phyloP scores from a whole-genome alignment of 2,113 vertebrate genomes.

The Hemiscyllium ocellatum region DNA sequence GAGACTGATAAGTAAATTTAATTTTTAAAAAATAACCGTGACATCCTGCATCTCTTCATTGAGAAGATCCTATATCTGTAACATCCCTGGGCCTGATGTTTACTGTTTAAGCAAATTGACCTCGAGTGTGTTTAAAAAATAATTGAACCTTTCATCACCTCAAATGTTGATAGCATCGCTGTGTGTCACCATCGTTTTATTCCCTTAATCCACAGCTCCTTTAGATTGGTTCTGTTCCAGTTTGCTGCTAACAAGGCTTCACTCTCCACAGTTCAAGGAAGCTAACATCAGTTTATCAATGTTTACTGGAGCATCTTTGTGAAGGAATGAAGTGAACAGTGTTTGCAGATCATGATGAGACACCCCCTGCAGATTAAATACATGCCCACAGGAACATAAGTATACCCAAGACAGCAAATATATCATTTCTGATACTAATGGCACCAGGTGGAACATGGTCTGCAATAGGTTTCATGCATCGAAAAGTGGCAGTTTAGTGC shows the following conservation, averaged over 20 bases:
- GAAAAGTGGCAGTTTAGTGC: not conserved
- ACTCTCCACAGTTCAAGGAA: not conserved
- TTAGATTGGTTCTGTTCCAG: not conserved
- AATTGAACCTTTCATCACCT: not conserved
- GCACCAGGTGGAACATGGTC: not conserved
- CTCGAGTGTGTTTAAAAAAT: not conserved
- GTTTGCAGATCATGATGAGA: not conserved
- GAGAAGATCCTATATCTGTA: not conserved
- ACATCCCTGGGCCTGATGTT: not conserved
- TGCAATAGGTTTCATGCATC: not conserved
- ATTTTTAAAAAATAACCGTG: not conserved
- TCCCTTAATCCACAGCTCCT: not conserved
- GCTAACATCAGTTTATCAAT: not conserved
- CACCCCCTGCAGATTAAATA: not conserved
- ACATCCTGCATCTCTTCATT: not conserved
- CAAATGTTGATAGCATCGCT: not conserved
- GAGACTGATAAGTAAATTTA: not conserved
- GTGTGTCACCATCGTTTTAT: not conserved
- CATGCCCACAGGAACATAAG: not conserved
- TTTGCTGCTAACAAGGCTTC: not conserved
- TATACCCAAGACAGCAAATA: not conserved
- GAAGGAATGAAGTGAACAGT: not conserved
- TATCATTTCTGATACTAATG: not conserved
- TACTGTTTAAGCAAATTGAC: not conserved
- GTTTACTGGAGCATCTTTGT: not conserved